These are phyloP conservation scores for Agraylea sexmaculata DNA, from an alignment of 1,140 invertebrate species.

Conservation along the genomic window DNA sequence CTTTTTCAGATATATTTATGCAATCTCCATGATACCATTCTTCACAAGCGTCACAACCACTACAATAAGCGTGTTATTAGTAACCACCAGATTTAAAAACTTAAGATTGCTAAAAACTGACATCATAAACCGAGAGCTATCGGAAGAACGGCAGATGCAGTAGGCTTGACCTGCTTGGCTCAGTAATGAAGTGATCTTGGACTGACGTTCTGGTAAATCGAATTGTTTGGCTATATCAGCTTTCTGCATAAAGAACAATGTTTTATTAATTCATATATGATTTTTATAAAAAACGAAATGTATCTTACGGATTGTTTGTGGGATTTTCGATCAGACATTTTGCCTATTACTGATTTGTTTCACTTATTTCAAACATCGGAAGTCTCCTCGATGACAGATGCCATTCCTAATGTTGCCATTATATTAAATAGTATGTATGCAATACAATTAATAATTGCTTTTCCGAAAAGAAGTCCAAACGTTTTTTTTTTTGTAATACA, in stretches of 20 bases:
- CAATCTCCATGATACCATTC: slow-evolving; percentile 99
- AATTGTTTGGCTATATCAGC: slow-evolving; percentile 85
- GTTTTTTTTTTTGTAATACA: too few species aligned
- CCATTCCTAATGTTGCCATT: too few species aligned
- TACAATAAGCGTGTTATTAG: slow-evolving; percentile 26
- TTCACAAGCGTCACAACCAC: slow-evolving; percentile 92
- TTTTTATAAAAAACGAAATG: neutral
- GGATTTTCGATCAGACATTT: slow-evolving; percentile 13
- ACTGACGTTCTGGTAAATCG: slow-evolving; percentile 78
- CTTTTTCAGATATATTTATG: slow-evolving; percentile 86
- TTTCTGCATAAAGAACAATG: slow-evolving; percentile 47
- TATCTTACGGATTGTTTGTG: slow-evolving; percentile 13
- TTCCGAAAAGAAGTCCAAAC: too few species aligned
- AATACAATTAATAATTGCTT: too few species aligned
- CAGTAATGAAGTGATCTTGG: slow-evolving; percentile 79
- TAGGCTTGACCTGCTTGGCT: slow-evolving; percentile 84
- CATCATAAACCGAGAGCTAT: slow-evolving; percentile 95
- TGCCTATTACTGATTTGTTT: neutral
- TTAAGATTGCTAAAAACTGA: slow-evolving; percentile 36
- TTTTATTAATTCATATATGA: neutral
- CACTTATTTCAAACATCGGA: too few species aligned
- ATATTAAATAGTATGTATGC: too few species aligned
- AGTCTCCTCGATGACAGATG: too few species aligned
- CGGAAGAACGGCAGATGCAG: slow-evolving; percentile 87
- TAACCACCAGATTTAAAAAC: neutral